Conservation (phyloP, 2,888 invertebrate species). For the Rutpela maculata region DNA sequence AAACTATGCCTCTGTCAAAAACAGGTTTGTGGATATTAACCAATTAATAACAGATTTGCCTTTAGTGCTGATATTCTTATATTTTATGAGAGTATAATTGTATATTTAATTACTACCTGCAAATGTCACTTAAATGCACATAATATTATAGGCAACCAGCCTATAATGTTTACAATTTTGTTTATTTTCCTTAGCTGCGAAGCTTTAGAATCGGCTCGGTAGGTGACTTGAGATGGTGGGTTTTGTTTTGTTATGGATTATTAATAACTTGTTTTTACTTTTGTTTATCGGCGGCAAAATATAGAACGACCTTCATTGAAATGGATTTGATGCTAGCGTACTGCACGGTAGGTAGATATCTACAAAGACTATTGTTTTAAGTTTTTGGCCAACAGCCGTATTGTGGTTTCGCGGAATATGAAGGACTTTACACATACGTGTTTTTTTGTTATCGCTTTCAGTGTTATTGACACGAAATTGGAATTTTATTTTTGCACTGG, state of each 20-base stretch:
- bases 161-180: neutral
- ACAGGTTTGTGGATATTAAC: too few relatives aligned
- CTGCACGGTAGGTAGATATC: too few relatives aligned
- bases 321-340: constrained; percentile 26
- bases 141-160: neutral
- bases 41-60: neutral
- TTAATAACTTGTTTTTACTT: constrained; percentile 47
- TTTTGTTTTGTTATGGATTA: constrained; percentile 22
- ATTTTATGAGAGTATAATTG: neutral
- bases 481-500: neutral
- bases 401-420: neutral
- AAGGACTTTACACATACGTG: neutral
- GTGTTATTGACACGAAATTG: neutral
- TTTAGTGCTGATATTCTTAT: neutral
- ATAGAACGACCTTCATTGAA: constrained; percentile 35
- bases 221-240: neutral
- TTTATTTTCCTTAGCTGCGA: neutral
- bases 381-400: constrained; percentile 8
- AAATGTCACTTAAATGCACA: neutral
- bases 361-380: constrained; percentile 41
- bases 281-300: constrained; percentile 41
- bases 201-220: neutral
- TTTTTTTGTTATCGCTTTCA: neutral
- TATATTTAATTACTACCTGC: neutral
- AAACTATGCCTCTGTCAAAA: too few relatives aligned